Conservation (phyloP, 2,797 vertebrate genomes). For the Lacerta viridis region DNA sequence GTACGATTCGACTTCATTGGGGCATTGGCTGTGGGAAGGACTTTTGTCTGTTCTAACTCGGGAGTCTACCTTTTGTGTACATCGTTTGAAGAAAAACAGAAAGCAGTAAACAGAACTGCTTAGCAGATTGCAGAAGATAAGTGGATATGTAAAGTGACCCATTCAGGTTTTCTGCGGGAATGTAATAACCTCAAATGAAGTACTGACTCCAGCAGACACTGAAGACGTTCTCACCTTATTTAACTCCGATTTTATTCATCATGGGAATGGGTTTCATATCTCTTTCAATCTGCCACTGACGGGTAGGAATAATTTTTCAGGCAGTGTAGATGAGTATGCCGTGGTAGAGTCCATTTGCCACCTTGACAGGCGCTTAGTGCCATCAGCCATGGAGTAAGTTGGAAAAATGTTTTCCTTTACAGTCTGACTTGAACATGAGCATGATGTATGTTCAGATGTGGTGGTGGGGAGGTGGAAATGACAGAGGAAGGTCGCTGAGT, state of each 20-base stretch:
- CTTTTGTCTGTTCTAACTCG: no score
- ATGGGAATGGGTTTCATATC: slow-evolving; percentile 62
- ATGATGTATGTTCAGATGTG: slow-evolving; percentile 46
- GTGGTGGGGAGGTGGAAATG: neutral
- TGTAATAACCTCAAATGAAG: slow-evolving; percentile 64
- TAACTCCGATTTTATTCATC: slow-evolving; percentile 68
- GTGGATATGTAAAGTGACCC: slow-evolving; percentile 45
- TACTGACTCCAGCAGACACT: slow-evolving; percentile 57
- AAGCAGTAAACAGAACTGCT: slow-evolving; percentile 42
- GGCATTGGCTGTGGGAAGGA: neutral
- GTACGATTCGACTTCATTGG: neutral
- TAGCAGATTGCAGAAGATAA: slow-evolving; percentile 31
- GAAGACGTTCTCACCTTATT: slow-evolving; percentile 70
- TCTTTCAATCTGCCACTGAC: slow-evolving; percentile 64
- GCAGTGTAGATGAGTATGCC: slow-evolving; percentile 46
- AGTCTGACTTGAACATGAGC: slow-evolving; percentile 7
- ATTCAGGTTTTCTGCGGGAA: slow-evolving; percentile 60
- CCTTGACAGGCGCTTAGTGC: slow-evolving; percentile 63
- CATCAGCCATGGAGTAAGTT: slow-evolving; percentile 53
- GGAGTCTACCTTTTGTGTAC: neutral
- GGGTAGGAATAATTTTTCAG: slow-evolving; percentile 70
- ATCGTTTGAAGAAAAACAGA: slow-evolving; percentile 36
- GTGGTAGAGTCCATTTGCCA: slow-evolving; percentile 71
- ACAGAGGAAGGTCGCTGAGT: slow-evolving; percentile 25
- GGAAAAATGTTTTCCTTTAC: slow-evolving; percentile 68